phyloP scores from a whole-genome alignment of 2,888 invertebrate species.

The Nomada fucata region DNA sequence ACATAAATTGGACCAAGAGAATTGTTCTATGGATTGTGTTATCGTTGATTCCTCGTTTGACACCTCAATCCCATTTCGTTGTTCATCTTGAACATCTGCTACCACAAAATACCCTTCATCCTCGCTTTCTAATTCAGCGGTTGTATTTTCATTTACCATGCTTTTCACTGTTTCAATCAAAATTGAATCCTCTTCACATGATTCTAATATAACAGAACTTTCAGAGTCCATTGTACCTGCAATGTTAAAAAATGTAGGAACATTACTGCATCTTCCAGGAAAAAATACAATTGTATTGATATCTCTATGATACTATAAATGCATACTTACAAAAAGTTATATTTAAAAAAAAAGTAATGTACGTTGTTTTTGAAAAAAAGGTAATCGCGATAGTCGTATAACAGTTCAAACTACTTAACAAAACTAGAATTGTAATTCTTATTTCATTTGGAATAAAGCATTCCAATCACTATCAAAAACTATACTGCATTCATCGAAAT shows the following conservation, averaged over 20 bases:
- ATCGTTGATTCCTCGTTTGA: conserved; percentile 32
- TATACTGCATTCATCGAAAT: not conserved
- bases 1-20: conserved; percentile 82
- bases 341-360: not conserved
- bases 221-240: conserved; percentile 68
- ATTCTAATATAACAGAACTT: conserved; percentile 63
- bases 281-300: not conserved
- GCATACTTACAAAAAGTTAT: conserved; percentile 12
- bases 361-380: conserved; percentile 4
- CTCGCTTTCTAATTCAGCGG: conserved; percentile 57
- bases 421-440: not conserved
- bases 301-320: not conserved
- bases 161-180: conserved; percentile 68
- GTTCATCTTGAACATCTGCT: conserved; percentile 52
- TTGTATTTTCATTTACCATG: conserved; percentile 58
- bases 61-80: conserved; percentile 40
- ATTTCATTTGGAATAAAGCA: conserved; percentile 2
- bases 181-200: conserved; percentile 64
- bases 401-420: not conserved
- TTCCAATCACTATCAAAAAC: not conserved
- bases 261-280: not conserved
- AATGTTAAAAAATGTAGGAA: not conserved
- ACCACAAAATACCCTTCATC: conserved; percentile 66
- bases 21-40: conserved; percentile 14
- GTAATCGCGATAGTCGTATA: conserved; percentile 7